phyloP scores from a whole-genome alignment of 2,113 vertebrate species.

The Rhipidura dahli region DNA sequence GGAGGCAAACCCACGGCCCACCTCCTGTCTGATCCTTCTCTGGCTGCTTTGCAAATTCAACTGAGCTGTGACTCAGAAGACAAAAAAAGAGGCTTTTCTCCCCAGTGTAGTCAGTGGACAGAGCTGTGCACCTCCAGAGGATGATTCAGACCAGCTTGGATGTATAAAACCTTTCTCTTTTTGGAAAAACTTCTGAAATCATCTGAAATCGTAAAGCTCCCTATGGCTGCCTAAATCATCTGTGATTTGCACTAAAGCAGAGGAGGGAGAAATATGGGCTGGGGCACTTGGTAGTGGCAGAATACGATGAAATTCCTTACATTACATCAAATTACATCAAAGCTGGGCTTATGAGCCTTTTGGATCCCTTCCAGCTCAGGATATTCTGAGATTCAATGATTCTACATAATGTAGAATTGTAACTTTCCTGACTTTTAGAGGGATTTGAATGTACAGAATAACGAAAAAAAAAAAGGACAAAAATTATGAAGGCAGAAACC shows the following conservation, averaged over 20 bases:
- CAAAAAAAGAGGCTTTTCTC: neutral
- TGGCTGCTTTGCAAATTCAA: neutral
- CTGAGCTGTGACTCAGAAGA: neutral
- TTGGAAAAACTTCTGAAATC: neutral
- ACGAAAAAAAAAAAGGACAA: neutral
- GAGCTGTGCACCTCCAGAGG: neutral
- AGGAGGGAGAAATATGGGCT: neutral
- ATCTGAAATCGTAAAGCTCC: neutral
- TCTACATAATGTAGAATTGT: neutral
- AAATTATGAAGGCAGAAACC: neutral
- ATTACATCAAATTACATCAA: neutral
- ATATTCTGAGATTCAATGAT: neutral
- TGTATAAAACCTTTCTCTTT: neutral
- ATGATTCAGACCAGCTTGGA: neutral
- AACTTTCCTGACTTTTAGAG: neutral
- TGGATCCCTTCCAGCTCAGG: neutral
- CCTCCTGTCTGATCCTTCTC: neutral
- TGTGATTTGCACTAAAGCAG: neutral
- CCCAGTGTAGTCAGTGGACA: neutral
- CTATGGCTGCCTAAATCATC: neutral
- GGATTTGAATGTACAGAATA: neutral
- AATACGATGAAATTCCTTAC: neutral
- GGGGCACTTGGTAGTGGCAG: neutral
- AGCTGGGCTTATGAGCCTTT: neutral
- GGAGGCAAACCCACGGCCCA: neutral